Base-by-base conservation (phyloP, 2,888 invertebrate genomes). In the Unio pictorum region DNA sequence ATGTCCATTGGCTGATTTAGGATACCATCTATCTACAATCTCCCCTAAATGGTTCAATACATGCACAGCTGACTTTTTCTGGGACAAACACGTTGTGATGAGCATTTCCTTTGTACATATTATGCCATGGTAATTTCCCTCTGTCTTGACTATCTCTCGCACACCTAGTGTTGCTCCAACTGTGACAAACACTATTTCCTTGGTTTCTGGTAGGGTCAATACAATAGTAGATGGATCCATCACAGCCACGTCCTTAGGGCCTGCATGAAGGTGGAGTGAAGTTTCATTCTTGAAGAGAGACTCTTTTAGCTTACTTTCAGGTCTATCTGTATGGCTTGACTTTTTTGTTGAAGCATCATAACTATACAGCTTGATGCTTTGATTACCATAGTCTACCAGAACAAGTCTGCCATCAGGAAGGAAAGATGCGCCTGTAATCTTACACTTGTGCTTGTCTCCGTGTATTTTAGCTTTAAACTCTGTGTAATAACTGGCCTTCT, bases 71-170 rank as follows among this genome's bases (percentile, higher is more conserved):
- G 66, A 63, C 57, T 72, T 69, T 30, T 69, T 34, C 34, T 69
- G 69, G 69, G 69, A 72, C 45, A 69, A 69, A 61, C 69, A 69
- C 5, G 72, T 72, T n/a, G 69, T 64, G 66, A 69, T 69, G n/a
- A 72, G 26, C 1, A 72, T 56, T 17, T 60, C 58, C n/a, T 69
- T 69, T 45, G 45, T 15, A 15, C 15, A 45, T 45, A 45, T 45
- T 45, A 45, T 45, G 45, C 45, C 45, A 45, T 45, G 45, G 45
- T 45, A 45, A 3, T 45, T 45, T 45, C 45, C 45, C 45, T 45
- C 45, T 45, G 45, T 45, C 15, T 45, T 45, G 45, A 45, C 45
- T 45, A 45, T 45, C 45, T 45, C 45, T 45, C 45, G 45, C 11
- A 45, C 45, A 11, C 45, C 45, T 3, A 45, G 45, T 15, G 45